Base-by-base conservation (phyloP, 2,888 invertebrate genomes). In the Aspidapion aeneum region DNA sequence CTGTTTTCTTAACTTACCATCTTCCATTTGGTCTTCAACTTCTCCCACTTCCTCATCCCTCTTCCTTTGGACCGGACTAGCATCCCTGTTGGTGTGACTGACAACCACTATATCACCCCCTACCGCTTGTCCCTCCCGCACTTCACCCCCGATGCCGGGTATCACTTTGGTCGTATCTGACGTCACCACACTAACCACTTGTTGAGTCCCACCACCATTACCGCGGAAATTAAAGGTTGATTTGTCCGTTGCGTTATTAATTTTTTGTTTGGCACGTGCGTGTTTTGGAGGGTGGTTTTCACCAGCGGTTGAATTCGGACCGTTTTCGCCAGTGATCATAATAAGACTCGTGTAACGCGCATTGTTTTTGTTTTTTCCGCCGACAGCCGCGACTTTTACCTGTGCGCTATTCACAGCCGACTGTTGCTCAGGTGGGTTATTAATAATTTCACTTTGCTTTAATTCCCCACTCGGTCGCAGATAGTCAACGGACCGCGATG, bases 301-400 rank as follows among this genome's bases (percentile, higher is more conserved):
- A 12, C 35, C 35, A 3, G 35, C 35, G 35, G 3, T 35, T 7
- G 60, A 72, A 18, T 21, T 20, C 5, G 5, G 5, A 59, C 55
- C 48, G 19, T 50, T 77, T 79, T 90, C 88, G 83, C 91, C 91
- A 76, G 92, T 93, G 82, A 93, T 93, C 91, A 93, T 92, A 81
- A 93, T 90, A 84, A 93, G 87, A 84, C 93, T 93, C 76, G 90
- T 91, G 80, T 92, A 93, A 79, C 90, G 90, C 86, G 64, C 64
- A 48, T 57, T 58, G 22, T 19, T 21, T 57, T 48, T 57, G 18
- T 50, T 55, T 21, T 56, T 52, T 19, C 18, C 17, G 7, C 52
- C 18, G 17, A 9, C 7, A 5, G 52, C 7, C 52, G 52, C 3
- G 3, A 52, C 52, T 52, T 81, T 75, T 82, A 80, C 73, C 72